Evolutionary conservation across 2,113 vertebrate genomes (phyloP), one percentile per base, ranked within the genome.

Genomic region (Carettochelys insculpta): DNA sequence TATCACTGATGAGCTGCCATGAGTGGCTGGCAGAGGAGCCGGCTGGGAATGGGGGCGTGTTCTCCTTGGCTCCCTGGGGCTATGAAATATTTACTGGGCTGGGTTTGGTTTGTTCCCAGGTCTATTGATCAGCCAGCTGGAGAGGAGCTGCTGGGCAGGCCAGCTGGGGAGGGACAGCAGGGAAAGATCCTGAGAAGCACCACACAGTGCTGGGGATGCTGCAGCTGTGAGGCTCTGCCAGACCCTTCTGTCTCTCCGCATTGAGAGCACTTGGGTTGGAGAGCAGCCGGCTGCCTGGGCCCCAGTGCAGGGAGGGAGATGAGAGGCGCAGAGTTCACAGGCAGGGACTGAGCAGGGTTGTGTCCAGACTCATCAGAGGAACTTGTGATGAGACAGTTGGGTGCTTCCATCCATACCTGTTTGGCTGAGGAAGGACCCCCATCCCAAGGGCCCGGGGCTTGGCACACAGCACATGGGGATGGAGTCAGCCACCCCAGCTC

Each of bases 71-170:
- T 94, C 96, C 95, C 96, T 91, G 95, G 93, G 93, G 93, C 87
- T 92, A 97, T 97, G 96, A 97, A 97, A 97, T 97, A 97, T 97
- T 97, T 95, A 97, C 95, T 95, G 95, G 96, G 96, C 96, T 96
- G 91, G 94, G 95, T 94, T 94, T 91, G 95, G 94, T 93, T 95
- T 73, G 92, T 93, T n/a, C 95, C 89, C 93, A 85, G 95, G 91
- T 91, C 81, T 88, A 96, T 97, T 89, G 94, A 96, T 95, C 90
- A 53, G 87, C 89, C 76, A 43, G 77, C 48, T 13, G 65, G 80
- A 16, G 31, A 34, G 54, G 61, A 47, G 48, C 88, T 86, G 19
- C 4, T 25, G 20, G 54, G 20, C 4, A 77, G 77, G 58, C 25
- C 76, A 65, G 85, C 73, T 29, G 75, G 47, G 31, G 84, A 91